Conservation (phyloP, 2,888 invertebrate genomes). For the Strigamia maritima region DNA sequence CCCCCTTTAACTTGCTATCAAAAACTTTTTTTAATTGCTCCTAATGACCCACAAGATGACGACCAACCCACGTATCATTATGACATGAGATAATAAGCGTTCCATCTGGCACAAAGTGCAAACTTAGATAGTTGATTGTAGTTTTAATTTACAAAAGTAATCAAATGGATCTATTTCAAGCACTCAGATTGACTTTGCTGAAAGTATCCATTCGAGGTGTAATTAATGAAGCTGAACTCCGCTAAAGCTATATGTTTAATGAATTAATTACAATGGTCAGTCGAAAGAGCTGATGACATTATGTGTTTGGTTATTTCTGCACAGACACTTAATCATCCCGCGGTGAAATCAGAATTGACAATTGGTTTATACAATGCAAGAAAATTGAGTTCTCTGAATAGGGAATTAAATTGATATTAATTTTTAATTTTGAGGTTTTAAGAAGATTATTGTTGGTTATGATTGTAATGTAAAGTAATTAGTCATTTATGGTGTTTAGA, state of each 20-base stretch:
- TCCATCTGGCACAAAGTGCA: background rate
- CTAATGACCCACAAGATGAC: conserved; percentile 16
- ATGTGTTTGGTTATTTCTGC: background rate
- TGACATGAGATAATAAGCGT: background rate
- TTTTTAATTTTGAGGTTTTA: no score
- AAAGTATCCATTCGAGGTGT: background rate
- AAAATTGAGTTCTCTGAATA: background rate
- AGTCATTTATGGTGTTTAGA: no score
- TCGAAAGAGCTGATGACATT: background rate
- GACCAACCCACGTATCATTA: conserved; percentile 17
- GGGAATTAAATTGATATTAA: no score
- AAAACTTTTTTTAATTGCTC: conserved; percentile 17
- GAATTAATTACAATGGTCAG: conserved; percentile 10
- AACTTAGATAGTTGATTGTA: background rate
- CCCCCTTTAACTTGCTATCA: conserved; percentile 11
- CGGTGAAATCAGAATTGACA: background rate
- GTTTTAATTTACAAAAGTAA: background rate
- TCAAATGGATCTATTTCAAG: background rate
- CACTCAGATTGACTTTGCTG: background rate
- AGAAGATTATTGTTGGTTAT: no score
- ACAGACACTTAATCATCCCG: background rate
- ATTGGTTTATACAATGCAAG: background rate
- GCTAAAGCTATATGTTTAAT: background rate
- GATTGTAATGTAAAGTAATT: no score
- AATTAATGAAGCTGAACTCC: background rate